These are phyloP conservation scores for Hartigia nigra DNA, from an alignment of 2,888 invertebrate genomes.

Conservation along the genomic window DNA sequence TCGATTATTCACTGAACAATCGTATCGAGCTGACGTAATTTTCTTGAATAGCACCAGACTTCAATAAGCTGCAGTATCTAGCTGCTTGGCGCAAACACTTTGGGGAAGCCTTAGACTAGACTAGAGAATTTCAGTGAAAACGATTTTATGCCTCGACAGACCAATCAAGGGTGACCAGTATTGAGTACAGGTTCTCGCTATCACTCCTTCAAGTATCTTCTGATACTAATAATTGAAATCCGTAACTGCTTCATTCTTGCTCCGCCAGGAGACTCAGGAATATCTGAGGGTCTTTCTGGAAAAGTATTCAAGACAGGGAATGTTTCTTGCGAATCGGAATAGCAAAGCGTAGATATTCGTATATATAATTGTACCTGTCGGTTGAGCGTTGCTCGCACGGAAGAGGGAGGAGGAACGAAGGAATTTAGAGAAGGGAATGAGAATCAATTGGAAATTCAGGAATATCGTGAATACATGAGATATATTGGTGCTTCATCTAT, in stretches of 20 bases:
- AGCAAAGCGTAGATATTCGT: neutral
- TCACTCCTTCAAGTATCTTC: neutral
- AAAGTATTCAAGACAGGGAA: neutral
- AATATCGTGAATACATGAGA: neutral
- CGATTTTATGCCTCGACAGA: neutral
- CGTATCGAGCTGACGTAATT: conserved; percentile 6
- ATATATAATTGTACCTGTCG: neutral
- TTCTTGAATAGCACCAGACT: neutral
- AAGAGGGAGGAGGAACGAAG: neutral
- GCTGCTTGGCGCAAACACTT: neutral
- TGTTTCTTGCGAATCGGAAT: neutral
- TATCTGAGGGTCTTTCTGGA: neutral
- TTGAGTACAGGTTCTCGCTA: neutral
- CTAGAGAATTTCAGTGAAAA: neutral
- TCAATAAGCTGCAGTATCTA: neutral
- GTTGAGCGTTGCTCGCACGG: neutral
- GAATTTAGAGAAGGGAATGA: neutral
- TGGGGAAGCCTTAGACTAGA: neutral
- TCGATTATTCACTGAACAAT: conserved; percentile 30
- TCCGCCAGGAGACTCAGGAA: neutral
- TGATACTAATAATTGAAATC: neutral
- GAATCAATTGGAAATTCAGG: neutral
- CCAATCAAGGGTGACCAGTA: neutral
- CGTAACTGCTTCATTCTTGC: neutral
- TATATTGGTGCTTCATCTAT: neutral